Evolutionary conservation across 2,888 invertebrate genomes (phyloP).

Genomic region (Molorchus minor): DNA sequence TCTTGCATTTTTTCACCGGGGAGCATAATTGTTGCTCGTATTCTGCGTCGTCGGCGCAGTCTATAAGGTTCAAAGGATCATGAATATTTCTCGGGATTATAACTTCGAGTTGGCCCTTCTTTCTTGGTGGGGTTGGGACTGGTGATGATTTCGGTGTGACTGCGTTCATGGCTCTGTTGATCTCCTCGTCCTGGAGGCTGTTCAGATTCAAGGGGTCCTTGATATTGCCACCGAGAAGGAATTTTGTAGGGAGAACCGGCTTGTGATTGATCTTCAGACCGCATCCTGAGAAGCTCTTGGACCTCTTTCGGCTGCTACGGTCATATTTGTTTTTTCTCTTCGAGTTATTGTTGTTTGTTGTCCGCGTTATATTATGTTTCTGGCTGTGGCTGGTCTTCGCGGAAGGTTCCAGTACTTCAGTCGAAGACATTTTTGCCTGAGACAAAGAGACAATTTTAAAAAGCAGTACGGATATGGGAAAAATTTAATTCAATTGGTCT

Average conservation of each 20-base stretch:
- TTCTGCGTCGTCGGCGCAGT: conserved; percentile 81
- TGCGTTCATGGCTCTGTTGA: conserved; percentile 79
- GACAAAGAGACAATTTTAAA: conserved; percentile 9
- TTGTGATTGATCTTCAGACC: conserved; percentile 68
- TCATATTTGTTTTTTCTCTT: conserved; percentile 58
- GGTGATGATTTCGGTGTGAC: conserved; percentile 94
- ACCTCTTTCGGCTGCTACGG: conserved; percentile 70
- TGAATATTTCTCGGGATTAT: conserved; percentile 92
- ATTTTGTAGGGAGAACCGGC: conserved; percentile 89
- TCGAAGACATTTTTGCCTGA: conserved; percentile 61
- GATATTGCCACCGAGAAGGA: conserved; percentile 93
- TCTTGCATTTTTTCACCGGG: conserved; percentile 69
- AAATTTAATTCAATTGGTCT: too few species aligned
- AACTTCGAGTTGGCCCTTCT: conserved; percentile 83
- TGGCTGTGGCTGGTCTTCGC: conserved; percentile 48
- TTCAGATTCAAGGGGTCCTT: conserved; percentile 94
- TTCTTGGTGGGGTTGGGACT: conserved; percentile 81
- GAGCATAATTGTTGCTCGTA: conserved; percentile 83
- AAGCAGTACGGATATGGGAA: background rate
- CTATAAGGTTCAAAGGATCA: conserved; percentile 89
- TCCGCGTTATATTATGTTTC: conserved; percentile 37
- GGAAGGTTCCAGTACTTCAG: conserved; percentile 60
- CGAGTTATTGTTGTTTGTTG: conserved; percentile 35
- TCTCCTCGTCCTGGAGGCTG: conserved; percentile 85
- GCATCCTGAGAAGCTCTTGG: conserved; percentile 70